Evolutionary conservation across 2,113 vertebrate genomes (phyloP), one percentile per base, ranked within the genome.

Genomic region (Trematocara unimaculatum): DNA sequence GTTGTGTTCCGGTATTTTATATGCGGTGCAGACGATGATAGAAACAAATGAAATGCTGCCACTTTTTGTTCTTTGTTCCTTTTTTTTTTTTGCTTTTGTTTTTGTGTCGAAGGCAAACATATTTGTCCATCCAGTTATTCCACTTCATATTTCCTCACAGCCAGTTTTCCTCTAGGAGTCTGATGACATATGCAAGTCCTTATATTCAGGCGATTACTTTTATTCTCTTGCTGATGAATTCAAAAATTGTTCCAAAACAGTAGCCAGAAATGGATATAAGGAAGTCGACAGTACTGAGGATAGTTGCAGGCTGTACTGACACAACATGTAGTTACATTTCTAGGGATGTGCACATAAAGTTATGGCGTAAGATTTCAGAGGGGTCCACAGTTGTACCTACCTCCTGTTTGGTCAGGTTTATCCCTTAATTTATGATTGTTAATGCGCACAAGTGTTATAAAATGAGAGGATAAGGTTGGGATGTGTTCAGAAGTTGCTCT

Each of bases 1-100:
- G 6, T 38, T 38, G 62, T 38, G 62, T 40, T 13, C 62, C n/a
- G 1, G 18, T 40, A 20, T 40, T 40, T 0, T 70, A 67, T 67
- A 4, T 67, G 62, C 0, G 0, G 0, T 20, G 60, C 17, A 2
- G 31, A 31, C 4, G 1, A 23, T 0, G 3, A 70, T 42, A 23
- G 12, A 70, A 70, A 67, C 62, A 67, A 0, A 40, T 23, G 4
- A 70, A 70, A 1, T 70, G 62, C 12, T 20, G 4, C 4, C 0
- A 11, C 17, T 67, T 7, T 7, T 38, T 64, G 17, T 35, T 64
- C 18, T 7, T 18, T 2, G 29, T 15, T 17, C 15, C n/a, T n/a
- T 60, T 18, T 35, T 12, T 62, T 6, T 62, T 62, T 6, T 62
- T 33, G 1, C 9, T n/a, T 64, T 20, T 38, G 5, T 13, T 20